Evolutionary conservation across 2,113 vertebrate genomes (phyloP), one percentile per base, ranked within the genome.

Genomic region (Prochilodus magdalenae): DNA sequence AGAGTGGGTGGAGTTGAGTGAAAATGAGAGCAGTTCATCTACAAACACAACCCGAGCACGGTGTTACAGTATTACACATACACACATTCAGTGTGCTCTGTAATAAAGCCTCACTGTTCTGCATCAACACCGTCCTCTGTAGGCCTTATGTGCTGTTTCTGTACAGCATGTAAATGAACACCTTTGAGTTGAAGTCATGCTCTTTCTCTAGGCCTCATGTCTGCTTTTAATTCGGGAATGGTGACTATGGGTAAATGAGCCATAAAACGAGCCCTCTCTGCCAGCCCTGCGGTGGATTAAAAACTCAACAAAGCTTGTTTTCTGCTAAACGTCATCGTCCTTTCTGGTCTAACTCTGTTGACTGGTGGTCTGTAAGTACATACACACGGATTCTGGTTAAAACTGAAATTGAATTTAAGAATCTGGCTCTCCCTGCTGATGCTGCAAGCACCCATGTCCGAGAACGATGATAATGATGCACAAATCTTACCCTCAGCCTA

Each of bases 211-310:
- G 16, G 27, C 59, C 73, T 29, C 16, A 33, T 44, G 47, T 73
- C 57, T 80, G 60, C 22, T n/a, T 49, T 76, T 83, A 77, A 83
- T 73, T 80, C 73, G n/a, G 24, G 30, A 27, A n/a, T n/a, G n/a
- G n/a, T 76, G 57, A 76, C 57, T 60, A 49, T 36, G 1, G 44
- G 66, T 63, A 79, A 86, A 60, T 33, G 55, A 77, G 59, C 77
- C 29, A 49, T 75, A 63, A 84, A 84, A 82, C 11, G 12, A 49
- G n/a, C 36, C 22, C 65, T 77, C 73, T 29, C 78, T 59, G 30
- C 16, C 10, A 65, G 75, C 70, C 71, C 74, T 55, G 24, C 59
- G 72, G 75, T 33, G 57, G 44, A 20, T 26, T 18, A 55, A 53
- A 65, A 62, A 65, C 51, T 10, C 5, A 18, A 27, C n/a, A 59